These are phyloP conservation scores for Bolinopsis microptera DNA, from an alignment of 37 sponge, comb jelly and placozoan genomes.

Conservation along the genomic window DNA sequence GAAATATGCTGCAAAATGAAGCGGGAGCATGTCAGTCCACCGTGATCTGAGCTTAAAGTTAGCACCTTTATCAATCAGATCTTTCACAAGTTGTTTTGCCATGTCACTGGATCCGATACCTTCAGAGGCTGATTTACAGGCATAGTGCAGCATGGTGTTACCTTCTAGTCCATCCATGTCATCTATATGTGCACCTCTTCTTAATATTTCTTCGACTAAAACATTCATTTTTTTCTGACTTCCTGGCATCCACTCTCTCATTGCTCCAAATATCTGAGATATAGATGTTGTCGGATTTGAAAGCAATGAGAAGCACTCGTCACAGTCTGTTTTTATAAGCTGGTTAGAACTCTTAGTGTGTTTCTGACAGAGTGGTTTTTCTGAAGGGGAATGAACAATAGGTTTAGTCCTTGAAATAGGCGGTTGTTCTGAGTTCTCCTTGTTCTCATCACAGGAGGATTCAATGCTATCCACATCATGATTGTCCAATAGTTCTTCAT, in stretches of 20 bases:
- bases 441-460: not conserved
- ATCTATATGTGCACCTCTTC: conserved; percentile 67
- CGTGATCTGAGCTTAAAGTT: conserved; percentile 72
- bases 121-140: conserved; percentile 82
- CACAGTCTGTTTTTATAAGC: conserved; percentile 14
- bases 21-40: conserved; percentile 94
- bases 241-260: conserved; percentile 95
- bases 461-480: not conserved
- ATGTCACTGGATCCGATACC: conserved; percentile 56
- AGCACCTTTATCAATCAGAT: conserved; percentile 76
- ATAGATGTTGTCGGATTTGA: conserved; percentile 82
- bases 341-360: not conserved
- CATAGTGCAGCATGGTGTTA: conserved; percentile 88
- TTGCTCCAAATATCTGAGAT: conserved; percentile 92
- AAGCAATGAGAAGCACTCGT: conserved; percentile 54
- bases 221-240: conserved; percentile 81
- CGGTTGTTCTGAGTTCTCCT: not conserved
- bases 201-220: conserved; percentile 80
- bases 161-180: conserved; percentile 93
- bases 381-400: not conserved
- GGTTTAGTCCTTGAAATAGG: not conserved
- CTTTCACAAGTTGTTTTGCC: conserved; percentile 14
- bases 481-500: not conserved
- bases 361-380: conserved; percentile 51
- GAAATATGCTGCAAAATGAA: conserved; percentile 95